phyloP scores from a whole-genome alignment of 2,113 vertebrate genomes.

The Lichenostomus cassidix region DNA sequence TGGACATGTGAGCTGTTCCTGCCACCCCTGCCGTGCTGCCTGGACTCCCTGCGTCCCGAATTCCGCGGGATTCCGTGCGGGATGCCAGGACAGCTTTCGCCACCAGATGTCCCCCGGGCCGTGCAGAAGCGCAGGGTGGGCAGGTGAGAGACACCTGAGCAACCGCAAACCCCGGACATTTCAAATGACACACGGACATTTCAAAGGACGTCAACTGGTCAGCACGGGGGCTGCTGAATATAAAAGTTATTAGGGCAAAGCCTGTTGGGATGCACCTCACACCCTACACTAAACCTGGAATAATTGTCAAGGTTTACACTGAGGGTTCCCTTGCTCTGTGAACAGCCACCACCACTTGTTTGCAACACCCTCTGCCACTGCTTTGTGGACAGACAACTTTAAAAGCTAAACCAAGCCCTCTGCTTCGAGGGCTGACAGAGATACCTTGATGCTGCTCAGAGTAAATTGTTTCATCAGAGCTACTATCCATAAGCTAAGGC shows the following conservation, averaged over 20 bases:
- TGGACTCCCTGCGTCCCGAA: neutral
- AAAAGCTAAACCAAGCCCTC: neutral
- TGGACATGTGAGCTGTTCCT: neutral
- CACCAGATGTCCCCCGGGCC: conserved; percentile 16
- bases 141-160: neutral
- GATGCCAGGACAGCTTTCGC: neutral
- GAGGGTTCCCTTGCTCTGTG: neutral
- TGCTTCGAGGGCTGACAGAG: neutral
- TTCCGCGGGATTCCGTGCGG: neutral
- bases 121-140: neutral
- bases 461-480: neutral
- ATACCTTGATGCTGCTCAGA: neutral
- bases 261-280: neutral
- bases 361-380: neutral
- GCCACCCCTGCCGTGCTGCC: neutral
- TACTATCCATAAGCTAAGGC: neutral
- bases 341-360: neutral
- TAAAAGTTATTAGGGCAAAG: neutral
- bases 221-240: neutral
- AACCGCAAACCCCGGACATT: neutral
- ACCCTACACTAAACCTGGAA: neutral
- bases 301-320: neutral
- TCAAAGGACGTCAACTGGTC: neutral
- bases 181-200: neutral
- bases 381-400: neutral